Evolutionary conservation across 2,888 invertebrate genomes (phyloP).

Genomic region (Chydorus sphaericus): DNA sequence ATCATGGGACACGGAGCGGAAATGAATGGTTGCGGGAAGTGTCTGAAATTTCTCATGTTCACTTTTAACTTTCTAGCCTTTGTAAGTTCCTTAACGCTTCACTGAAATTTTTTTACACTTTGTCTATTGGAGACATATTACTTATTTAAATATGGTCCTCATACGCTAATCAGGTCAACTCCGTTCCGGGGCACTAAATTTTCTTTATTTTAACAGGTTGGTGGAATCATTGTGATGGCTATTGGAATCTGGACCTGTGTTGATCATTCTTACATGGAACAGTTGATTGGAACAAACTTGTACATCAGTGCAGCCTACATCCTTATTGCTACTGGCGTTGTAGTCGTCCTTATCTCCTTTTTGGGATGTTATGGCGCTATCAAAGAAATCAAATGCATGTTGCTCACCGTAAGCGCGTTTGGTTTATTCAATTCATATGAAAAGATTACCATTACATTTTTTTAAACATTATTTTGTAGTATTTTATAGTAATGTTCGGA

Average conservation of each 20-base stretch:
- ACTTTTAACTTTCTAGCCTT: slow-evolving; percentile 68
- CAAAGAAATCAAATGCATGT: slow-evolving; percentile 83
- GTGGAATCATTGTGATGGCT: slow-evolving; percentile 57
- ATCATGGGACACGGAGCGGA: slow-evolving; percentile 27
- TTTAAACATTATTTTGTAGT: slow-evolving; percentile 37
- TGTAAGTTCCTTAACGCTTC: slow-evolving; percentile 46
- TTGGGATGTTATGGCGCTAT: slow-evolving; percentile 88
- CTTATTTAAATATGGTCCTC: slow-evolving; percentile 11
- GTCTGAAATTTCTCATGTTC: slow-evolving; percentile 73
- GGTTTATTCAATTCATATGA: slow-evolving; percentile 10
- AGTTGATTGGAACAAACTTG: slow-evolving; percentile 70
- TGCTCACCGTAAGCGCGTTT: slow-evolving; percentile 56
- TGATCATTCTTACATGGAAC: slow-evolving; percentile 68
- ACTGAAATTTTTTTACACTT: neutral
- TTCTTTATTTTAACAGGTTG: slow-evolving; percentile 44
- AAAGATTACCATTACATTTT: neutral
- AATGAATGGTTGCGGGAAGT: slow-evolving; percentile 77
- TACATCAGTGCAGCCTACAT: slow-evolving; percentile 75
- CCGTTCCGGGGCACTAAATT: neutral
- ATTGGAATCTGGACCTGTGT: slow-evolving; percentile 73
- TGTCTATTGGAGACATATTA: neutral
- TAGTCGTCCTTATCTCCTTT: slow-evolving; percentile 68
- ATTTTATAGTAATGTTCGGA: slow-evolving; percentile 73
- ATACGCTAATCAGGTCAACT: neutral
- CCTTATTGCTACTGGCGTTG: slow-evolving; percentile 62